A percentile compares a stretch with the other conserved stretches of the same genome.
phyloP scores from a whole-genome alignment of 2,113 vertebrate genomes.

The Erinaceus europaeus region DNA sequence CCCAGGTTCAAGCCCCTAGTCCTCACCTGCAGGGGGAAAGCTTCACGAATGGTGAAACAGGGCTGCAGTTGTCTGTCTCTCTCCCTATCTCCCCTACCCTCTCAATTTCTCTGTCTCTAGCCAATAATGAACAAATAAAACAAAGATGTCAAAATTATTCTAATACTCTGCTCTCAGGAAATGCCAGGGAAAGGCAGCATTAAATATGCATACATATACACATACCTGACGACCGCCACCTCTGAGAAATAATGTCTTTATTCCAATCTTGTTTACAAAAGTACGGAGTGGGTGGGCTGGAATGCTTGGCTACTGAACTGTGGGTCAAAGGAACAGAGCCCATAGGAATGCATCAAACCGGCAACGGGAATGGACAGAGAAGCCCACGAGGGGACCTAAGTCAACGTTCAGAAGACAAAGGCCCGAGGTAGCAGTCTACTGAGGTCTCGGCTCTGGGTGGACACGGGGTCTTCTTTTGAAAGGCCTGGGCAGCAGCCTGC shows the following conservation, averaged over 20 bases:
- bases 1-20: too few relatives aligned
- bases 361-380: background rate
- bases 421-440: background rate
- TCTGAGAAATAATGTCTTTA: constrained; percentile 8
- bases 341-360: background rate
- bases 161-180: too few relatives aligned
- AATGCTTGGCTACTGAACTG: background rate
- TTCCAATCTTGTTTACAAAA: constrained; percentile 44
- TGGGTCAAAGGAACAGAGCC: background rate
- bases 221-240: background rate
- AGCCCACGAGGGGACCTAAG: background rate
- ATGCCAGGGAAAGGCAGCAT: too few relatives aligned
- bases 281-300: background rate
- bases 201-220: too few relatives aligned
- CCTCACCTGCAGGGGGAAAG: too few relatives aligned
- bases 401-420: too few relatives aligned
- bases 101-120: too few relatives aligned
- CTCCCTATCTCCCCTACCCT: too few relatives aligned
- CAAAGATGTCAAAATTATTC: too few relatives aligned
- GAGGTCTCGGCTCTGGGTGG: background rate
- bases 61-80: too few relatives aligned
- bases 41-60: too few relatives aligned
- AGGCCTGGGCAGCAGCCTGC: background rate
- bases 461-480: background rate
- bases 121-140: too few relatives aligned